Evolutionary conservation across 1,140 invertebrate species (phyloP).

Genomic region (Piezodorus guildinii): DNA sequence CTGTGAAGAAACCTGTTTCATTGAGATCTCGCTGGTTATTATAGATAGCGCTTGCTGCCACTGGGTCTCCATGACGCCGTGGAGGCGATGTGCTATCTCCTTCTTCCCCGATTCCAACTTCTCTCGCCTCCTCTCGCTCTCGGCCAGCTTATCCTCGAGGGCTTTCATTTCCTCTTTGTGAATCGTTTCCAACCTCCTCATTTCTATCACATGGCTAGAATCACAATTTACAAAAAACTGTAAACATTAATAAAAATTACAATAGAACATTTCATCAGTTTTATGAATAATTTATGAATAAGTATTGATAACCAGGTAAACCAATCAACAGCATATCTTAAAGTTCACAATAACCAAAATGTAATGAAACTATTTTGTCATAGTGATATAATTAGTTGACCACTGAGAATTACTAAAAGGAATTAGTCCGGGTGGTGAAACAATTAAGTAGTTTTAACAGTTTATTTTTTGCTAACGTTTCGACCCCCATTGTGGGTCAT

Average conservation of each 20-base stretch:
- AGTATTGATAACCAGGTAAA: too few species aligned
- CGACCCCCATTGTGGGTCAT: too few species aligned
- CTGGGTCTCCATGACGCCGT: conserved; percentile 64
- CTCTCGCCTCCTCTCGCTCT: conserved; percentile 31
- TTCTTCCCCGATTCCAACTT: conserved; percentile 37
- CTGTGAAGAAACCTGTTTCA: conserved; percentile 17
- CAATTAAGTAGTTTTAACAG: too few species aligned
- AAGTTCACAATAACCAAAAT: too few species aligned
- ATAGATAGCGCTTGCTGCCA: conserved; percentile 63
- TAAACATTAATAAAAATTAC: neutral
- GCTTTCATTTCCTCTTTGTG: conserved; percentile 60
- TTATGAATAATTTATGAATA: too few species aligned
- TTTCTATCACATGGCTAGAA: conserved; percentile 55
- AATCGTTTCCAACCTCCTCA: conserved; percentile 62
- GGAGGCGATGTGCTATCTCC: conserved; percentile 56
- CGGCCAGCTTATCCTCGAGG: conserved; percentile 50
- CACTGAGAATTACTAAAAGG: too few species aligned
- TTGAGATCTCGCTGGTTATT: conserved; percentile 35
- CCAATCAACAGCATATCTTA: too few species aligned
- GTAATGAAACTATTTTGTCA: too few species aligned
- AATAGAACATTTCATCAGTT: too few species aligned
- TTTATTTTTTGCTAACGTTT: too few species aligned
- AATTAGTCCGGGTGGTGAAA: too few species aligned
- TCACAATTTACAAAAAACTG: neutral
- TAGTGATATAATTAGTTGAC: too few species aligned